Evolutionary conservation across 2,797 vertebrate genomes (phyloP), one percentile per base, ranked within the genome.

Genomic region (Phrynocephalus forsythii): DNA sequence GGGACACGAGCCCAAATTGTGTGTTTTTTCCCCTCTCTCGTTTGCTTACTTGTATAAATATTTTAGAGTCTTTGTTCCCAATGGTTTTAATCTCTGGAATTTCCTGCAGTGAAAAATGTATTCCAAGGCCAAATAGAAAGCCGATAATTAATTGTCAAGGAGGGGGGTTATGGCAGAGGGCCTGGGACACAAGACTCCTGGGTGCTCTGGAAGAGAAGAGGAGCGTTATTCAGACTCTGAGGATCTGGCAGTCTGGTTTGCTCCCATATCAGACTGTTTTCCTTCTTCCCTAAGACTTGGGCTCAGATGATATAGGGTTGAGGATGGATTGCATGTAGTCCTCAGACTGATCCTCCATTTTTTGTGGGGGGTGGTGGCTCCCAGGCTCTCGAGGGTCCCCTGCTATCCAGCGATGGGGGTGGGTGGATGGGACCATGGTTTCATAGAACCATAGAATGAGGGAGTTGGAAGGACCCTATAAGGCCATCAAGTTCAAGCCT

Each of bases 51-150:
- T 82, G 9, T 77, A 81, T 88, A 88, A 88, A 88, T 81, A 88
- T 63, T 81, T 50, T 18, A 88, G 60, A 69, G 87, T 69, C 87
- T 88, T 88, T 85, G 84, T 85, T 88, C 83, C 78, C 83, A 44
- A 44, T 85, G 78, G 60, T 60, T 85, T 85, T 82, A 88, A 85
- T 85, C 83, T 88, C 83, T 88, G 87, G 87, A 88, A 88, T 88
- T 88, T 82, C 63, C 83, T 88, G 83, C 63, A 16, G 30, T 75
- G 30, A 63, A 85, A 85, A 85, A 85, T 81, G 48, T 60, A 85
- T 82, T 71, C 78, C 2, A 6, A 76, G 30, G 50, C 84, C 20
- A 76, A 76, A 75, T 77, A 67, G 69, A 87, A 87, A 87, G 72
- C 30, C 69, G 63, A 82, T 77, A 77, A 88, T 88, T 80, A 80